A percentile compares a stretch with the other conserved stretches of the same genome.
Conservation (phyloP, 2,113 vertebrate genomes). For the Bungarus multicinctus region DNA sequence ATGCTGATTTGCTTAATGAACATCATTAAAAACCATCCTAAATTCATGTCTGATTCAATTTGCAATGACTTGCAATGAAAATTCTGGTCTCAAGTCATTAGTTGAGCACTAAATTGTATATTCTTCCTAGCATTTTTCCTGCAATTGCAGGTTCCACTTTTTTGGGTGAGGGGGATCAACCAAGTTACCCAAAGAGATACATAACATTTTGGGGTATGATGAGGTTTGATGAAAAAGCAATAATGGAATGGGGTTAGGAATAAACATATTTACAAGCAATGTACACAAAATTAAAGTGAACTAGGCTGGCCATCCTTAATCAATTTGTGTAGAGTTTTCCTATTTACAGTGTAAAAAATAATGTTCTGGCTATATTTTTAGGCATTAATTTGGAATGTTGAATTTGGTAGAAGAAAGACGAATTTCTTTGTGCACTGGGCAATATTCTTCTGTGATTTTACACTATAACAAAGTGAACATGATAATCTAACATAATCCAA, state of each 20-base stretch:
- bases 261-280: background rate
- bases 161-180: too few species aligned
- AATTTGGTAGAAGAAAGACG: background rate
- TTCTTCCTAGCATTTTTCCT: background rate
- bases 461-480: background rate
- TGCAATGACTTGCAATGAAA: background rate
- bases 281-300: background rate
- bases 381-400: background rate
- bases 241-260: background rate
- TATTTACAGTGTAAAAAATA: background rate
- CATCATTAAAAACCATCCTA: background rate
- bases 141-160: background rate
- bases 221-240: background rate
- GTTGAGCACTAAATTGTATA: background rate
- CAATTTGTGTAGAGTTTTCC: background rate
- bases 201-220: background rate
- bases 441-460: background rate
- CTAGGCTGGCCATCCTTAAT: background rate
- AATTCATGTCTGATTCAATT: background rate
- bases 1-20: background rate
- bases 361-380: background rate
- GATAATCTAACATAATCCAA: background rate
- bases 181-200: background rate
- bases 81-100: background rate
- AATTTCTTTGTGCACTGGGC: background rate